Base-by-base conservation (phyloP, 1,140 invertebrate genomes). In the Drosophila nigromelanica region DNA sequence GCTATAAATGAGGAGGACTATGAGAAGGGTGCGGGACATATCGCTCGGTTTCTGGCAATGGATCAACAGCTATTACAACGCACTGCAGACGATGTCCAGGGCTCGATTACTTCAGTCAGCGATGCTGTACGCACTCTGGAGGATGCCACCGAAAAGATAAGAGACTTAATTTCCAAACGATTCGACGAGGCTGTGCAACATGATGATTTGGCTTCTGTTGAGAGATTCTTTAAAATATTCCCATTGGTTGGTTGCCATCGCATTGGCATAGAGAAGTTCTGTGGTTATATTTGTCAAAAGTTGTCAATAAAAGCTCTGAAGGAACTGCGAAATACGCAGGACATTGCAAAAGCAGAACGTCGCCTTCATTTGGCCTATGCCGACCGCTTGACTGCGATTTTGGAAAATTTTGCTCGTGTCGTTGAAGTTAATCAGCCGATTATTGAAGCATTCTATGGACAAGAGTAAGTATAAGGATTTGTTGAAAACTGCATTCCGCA, bases 191-290 rank as follows among this genome's bases (percentile, higher is more conserved):
- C 99, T 27, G 96, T 99, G 0, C 95, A 95, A 61, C 95, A 95
- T 48, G 96, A 98, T 89, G 98, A 99, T 93, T 93, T 96, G 18
- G 97, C 96, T 4, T 97, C 97, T 3, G 96, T 99, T 14, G 98
- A 99, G 95, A 97, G 98, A 72, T 98, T 99, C 92, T 99, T 99
- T 91, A 99, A 99, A 93, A 96, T 99, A 83, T 99, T 99, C 92
- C 99, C 99, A 2, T 93, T 99, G 21, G 93, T 99, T 4, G 97
- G 97, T 43, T 96, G 98, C 92, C 97, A 99, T 72, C 94, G 96
- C 45, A 97, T 98, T 87, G 99, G 99, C 0, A 93, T 99, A 2
- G 95, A 95, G 66, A 96, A 98, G 85, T 99, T 99, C 91, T 97
- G 97, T n/a, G 94, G 94, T 18, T 99, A 98, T 92, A 93, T 99